phyloP scores from a whole-genome alignment of 2,113 vertebrate genomes.

The Etia nguti region DNA sequence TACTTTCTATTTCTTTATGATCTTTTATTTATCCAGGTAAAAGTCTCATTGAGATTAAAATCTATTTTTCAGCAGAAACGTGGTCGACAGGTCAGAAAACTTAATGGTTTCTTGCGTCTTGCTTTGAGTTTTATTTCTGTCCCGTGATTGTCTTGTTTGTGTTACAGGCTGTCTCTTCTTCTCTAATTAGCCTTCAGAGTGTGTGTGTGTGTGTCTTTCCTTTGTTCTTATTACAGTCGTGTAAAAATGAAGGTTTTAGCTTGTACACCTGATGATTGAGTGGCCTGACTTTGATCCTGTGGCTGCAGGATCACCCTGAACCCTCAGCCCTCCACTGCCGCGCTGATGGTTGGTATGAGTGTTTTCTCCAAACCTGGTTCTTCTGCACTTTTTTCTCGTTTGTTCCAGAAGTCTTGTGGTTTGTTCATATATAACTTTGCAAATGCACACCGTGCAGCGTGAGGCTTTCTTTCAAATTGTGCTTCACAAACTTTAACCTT shows the following conservation, averaged over 20 bases:
- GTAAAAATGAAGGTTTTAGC: not conserved
- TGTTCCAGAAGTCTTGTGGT: not conserved
- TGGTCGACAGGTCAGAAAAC: not conserved
- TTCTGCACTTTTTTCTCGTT: not conserved
- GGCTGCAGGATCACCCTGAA: not conserved
- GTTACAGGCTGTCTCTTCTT: not conserved
- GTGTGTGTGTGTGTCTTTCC: not conserved
- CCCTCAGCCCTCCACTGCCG: rapidly evolving
- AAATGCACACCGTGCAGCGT: not conserved
- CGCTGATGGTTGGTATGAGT: not conserved
- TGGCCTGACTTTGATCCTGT: not conserved
- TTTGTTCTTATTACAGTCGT: not conserved
- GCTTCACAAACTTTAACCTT: too few relatives aligned
- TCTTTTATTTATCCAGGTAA: not conserved
- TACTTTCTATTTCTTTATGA: not conserved
- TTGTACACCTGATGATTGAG: too few relatives aligned
- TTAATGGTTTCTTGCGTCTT: not conserved
- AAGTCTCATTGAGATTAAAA: not conserved
- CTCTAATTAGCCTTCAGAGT: not conserved
- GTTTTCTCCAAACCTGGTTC: not conserved
- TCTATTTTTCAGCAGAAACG: not conserved
- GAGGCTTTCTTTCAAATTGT: rapidly evolving
- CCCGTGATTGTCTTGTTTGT: not conserved
- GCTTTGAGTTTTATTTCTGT: not conserved
- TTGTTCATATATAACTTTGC: not conserved